Evolutionary conservation across 2,888 invertebrate genomes (phyloP), one percentile per base, ranked within the genome.

Genomic region (Lycophotia porphyrea): DNA sequence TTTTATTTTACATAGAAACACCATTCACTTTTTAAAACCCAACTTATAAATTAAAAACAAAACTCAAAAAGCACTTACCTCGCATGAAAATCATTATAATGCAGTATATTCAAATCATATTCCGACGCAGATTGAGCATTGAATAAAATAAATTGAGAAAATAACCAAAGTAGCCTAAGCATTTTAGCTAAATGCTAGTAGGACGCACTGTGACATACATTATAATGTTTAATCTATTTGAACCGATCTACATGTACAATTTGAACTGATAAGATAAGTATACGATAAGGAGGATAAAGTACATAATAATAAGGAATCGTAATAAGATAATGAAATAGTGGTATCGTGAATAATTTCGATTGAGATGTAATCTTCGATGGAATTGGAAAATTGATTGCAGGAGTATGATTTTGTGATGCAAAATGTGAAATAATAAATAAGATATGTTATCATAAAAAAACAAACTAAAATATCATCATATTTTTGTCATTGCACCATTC

Each of bases 11-110:
- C 21, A 21, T 34, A 11, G 4, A 5, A 13, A 2, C 18, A 27
- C 7, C 2, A n/a, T 15, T 27, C 31, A 52, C 1, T 24, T 36
- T n/a, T n/a, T 27, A 11, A 39, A 52, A 21, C 11, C 5, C 0
- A n/a, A 34, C 5, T 2, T 1, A 13, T 1, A 31, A 31, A 49
- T 36, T 3, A 31, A 39, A 52, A 39, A 34, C 4, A 0, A 13
- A 0, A 47, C n/a, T 24, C n/a, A n/a, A n/a, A n/a, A 21, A 34
- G 24, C 9, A 80, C 87, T 88, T 87, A 95, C 96, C 95, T 93
- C 2, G 96, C 96, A 86, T 95, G 95, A 84, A 95, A 95, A 84
- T 96, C 95, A 90, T 96, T 96, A 73, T 95, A 95, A 88, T 96
- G 96, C 36, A 96, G 79, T 76, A 96, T 94, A 82, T 95, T 96